Evolutionary conservation across 2,888 invertebrate genomes (phyloP).

Genomic region (Neoascia interrupta): DNA sequence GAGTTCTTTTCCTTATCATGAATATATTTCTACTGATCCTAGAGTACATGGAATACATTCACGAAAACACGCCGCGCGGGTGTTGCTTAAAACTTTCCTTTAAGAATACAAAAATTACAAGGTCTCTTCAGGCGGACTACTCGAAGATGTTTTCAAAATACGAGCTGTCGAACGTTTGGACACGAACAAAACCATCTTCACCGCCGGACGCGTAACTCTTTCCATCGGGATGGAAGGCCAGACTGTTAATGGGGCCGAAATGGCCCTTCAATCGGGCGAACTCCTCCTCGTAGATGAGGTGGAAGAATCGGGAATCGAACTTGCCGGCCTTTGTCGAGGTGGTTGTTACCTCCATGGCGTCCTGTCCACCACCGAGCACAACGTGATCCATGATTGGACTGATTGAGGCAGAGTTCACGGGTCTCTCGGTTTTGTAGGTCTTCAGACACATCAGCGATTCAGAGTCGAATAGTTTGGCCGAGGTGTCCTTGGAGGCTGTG

Average conservation of each 20-base stretch:
- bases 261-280: constrained; percentile 99
- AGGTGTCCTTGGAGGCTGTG: constrained; percentile 97
- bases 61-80: constrained; percentile 12
- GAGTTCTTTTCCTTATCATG: constrained; percentile 17
- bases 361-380: constrained; percentile 98
- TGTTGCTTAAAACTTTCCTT: constrained; percentile 5
- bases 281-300: constrained; percentile 97
- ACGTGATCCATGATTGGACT: constrained; percentile 98
- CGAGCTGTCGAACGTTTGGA: constrained; percentile 96
- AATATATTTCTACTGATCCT: constrained; percentile 41
- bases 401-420: constrained; percentile 98
- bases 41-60: constrained; percentile 42
- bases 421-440: constrained; percentile 97
- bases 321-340: constrained; percentile 96
- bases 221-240: constrained; percentile 98
- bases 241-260: constrained; percentile 99
- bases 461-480: constrained; percentile 96
- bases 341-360: constrained; percentile 99
- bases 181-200: constrained; percentile 98
- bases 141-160: constrained; percentile 98
- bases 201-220: constrained; percentile 98
- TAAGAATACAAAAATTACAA: constrained; percentile 11
- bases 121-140: constrained; percentile 78
- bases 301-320: constrained; percentile 97
- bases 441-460: constrained; percentile 92